These are phyloP conservation scores for Galeopsomyia nigrocyanea DNA, from an alignment of 2,888 invertebrate species.

Conservation along the genomic window DNA sequence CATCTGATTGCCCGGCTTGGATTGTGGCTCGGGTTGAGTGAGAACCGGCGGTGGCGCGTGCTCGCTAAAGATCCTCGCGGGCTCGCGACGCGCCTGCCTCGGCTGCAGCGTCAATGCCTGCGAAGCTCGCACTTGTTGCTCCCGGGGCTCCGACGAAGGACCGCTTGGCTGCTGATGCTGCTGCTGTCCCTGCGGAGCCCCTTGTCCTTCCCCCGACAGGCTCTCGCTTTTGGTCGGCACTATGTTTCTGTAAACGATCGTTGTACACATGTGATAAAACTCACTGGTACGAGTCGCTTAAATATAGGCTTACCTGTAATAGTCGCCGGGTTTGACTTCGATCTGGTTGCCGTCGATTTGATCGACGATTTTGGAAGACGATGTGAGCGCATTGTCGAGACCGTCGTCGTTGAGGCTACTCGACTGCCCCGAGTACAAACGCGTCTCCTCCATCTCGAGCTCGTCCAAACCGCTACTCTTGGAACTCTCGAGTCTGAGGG, in stretches of 20 bases:
- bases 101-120: constrained; percentile 46
- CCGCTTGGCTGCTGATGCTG: constrained; percentile 71
- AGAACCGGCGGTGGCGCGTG: constrained; percentile 58
- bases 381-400: constrained; percentile 55
- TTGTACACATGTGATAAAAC: too few relatives aligned
- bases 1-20: constrained; percentile 54
- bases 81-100: constrained; percentile 62
- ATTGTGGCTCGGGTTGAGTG: constrained; percentile 51
- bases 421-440: constrained; percentile 48
- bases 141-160: constrained; percentile 78
- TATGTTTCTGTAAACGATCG: constrained; percentile 53
- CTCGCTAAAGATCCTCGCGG: constrained; percentile 64
- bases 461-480: constrained; percentile 24
- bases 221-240: constrained; percentile 58
- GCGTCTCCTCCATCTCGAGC: constrained; percentile 19
- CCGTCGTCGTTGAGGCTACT: background rate
- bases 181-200: constrained; percentile 80
- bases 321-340: constrained; percentile 63
- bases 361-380: constrained; percentile 62
- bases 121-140: constrained; percentile 56
- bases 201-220: constrained; percentile 80
- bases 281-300: constrained; percentile 2
- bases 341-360: constrained; percentile 65
- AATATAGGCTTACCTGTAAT: constrained; percentile 57
- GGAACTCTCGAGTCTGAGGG: constrained; percentile 41